These are phyloP conservation scores for Leontopithecus rosalia DNA, from an alignment of 2,797 vertebrate species.

Conservation along the genomic window DNA sequence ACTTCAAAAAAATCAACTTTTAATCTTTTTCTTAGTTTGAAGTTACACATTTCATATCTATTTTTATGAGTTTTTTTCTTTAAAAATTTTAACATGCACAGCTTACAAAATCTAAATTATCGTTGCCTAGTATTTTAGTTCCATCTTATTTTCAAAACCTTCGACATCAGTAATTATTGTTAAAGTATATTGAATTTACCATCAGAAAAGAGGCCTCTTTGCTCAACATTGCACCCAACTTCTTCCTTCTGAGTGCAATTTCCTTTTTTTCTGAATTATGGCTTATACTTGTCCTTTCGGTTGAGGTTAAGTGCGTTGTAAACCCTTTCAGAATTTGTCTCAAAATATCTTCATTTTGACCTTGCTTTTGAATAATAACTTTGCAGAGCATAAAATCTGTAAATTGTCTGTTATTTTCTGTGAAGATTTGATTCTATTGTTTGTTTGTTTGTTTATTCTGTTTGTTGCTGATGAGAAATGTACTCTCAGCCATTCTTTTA, in stretches of 20 bases:
- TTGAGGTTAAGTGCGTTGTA: background rate
- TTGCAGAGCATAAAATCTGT: background rate
- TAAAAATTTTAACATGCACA: background rate
- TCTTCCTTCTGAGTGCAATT: background rate
- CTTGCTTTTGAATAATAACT: background rate
- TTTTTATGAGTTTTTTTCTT: background rate
- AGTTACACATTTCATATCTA: background rate
- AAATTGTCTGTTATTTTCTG: constrained; percentile 18
- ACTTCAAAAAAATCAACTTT: background rate
- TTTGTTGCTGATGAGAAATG: constrained; percentile 27
- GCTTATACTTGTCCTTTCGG: background rate
- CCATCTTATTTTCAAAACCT: background rate
- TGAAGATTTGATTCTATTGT: background rate
- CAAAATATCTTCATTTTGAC: constrained; percentile 40
- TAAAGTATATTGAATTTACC: background rate
- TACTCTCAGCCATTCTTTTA: background rate
- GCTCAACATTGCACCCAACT: background rate
- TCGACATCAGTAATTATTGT: background rate
- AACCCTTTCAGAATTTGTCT: constrained; percentile 35
- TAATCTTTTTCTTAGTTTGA: constrained; percentile 10
- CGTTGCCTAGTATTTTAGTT: background rate
- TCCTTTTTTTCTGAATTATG: background rate
- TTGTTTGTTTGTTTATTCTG: background rate
- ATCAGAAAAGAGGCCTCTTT: background rate
- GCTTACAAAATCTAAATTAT: background rate